Conservation (phyloP, 1,140 invertebrate species). For the Lepidurus packardi region DNA sequence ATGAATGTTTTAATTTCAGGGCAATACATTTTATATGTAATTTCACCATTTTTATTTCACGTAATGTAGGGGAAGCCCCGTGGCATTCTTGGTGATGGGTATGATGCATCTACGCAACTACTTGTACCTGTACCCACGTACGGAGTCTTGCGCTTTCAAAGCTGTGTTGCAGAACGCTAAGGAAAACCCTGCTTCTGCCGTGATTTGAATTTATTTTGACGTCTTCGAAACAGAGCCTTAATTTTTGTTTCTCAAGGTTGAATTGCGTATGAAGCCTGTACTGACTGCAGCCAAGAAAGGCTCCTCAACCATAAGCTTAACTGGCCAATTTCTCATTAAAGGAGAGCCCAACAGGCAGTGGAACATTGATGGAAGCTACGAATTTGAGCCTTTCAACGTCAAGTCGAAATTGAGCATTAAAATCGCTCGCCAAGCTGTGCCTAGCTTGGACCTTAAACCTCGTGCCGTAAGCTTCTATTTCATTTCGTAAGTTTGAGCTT, state of each 20-base stretch:
- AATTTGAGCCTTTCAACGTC: conserved; percentile 28
- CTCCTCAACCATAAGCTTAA: background rate
- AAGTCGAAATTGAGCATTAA: conserved; percentile 30
- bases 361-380: conserved; percentile 29
- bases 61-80: conserved; percentile 12
- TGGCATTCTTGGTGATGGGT: conserved; percentile 28
- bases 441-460: background rate
- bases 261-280: conserved; percentile 19
- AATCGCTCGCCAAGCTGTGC: conserved; percentile 29
- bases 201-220: background rate
- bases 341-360: conserved; percentile 27
- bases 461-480: conserved; percentile 2
- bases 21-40: background rate
- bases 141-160: conserved; percentile 29
- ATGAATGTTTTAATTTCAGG: no score
- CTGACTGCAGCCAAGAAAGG: conserved; percentile 14
- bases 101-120: conserved; percentile 34
- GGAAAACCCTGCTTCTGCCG: conserved; percentile 24
- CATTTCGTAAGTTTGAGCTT: background rate
- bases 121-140: conserved; percentile 31
- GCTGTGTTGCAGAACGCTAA: conserved; percentile 28
- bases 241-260: background rate
- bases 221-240: background rate
- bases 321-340: conserved; percentile 23
- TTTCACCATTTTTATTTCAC: background rate